Conservation (phyloP, 1,140 invertebrate genomes). For the Neotoxoptera formosana region DNA sequence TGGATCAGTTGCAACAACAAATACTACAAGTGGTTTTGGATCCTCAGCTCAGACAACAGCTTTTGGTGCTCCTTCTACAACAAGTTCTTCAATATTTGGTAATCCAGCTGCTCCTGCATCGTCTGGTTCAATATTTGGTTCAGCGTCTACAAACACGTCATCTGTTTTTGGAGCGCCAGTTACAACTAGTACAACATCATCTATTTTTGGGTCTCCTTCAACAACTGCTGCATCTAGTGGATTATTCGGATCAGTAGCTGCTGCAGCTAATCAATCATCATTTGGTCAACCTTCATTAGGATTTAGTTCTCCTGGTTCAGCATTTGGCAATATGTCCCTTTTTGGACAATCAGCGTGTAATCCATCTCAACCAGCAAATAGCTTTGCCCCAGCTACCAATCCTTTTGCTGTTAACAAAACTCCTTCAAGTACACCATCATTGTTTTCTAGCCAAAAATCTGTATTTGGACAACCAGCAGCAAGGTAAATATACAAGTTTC, state of each 20-base stretch:
- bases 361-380: slow-evolving; percentile 44
- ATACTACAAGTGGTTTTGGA: slow-evolving; percentile 24
- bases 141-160: slow-evolving; percentile 15
- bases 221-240: slow-evolving; percentile 51
- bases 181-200: slow-evolving; percentile 36
- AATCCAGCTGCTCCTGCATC: neutral
- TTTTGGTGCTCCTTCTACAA: slow-evolving; percentile 14
- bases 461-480: slow-evolving; percentile 34
- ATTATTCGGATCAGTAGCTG: slow-evolving; percentile 50
- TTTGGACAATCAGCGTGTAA: slow-evolving; percentile 41
- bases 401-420: slow-evolving; percentile 46
- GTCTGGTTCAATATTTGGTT: slow-evolving; percentile 31
- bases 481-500: neutral
- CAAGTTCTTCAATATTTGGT: slow-evolving; percentile 29
- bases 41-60: slow-evolving; percentile 11
- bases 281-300: slow-evolving; percentile 47
- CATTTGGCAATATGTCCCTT: slow-evolving; percentile 44
- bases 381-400: slow-evolving; percentile 6
- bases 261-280: slow-evolving; percentile 51
- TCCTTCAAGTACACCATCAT: slow-evolving; percentile 33
- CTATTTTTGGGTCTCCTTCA: slow-evolving; percentile 52
- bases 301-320: slow-evolving; percentile 50
- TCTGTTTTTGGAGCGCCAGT: slow-evolving; percentile 33
- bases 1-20: slow-evolving; percentile 44
- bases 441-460: slow-evolving; percentile 39